These are phyloP conservation scores for cat (Felis catus) DNA, from an alignment of 2,113 vertebrate genomes.

Conservation along the genomic window DNA sequence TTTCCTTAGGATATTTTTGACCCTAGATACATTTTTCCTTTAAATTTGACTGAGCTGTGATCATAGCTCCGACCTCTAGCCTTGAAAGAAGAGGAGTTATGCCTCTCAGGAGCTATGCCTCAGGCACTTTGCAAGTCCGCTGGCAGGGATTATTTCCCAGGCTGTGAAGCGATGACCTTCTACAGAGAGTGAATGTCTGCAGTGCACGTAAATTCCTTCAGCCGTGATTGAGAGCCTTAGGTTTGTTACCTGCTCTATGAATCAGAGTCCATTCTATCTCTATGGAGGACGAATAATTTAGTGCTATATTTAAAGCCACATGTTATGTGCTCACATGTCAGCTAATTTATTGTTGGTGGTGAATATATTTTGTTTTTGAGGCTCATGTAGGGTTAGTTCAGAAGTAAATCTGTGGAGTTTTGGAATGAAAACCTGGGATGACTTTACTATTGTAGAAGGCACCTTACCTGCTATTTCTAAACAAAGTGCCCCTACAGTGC, in stretches of 20 bases:
- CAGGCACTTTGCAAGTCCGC: slow-evolving; percentile 55
- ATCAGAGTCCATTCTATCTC: slow-evolving; percentile 63
- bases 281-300: slow-evolving; percentile 58
- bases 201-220: slow-evolving; percentile 47
- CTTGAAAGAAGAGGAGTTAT: slow-evolving; percentile 64
- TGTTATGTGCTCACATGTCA: neutral
- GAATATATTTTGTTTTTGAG: slow-evolving; percentile 57
- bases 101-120: slow-evolving; percentile 68
- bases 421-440: slow-evolving; percentile 27
- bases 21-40: slow-evolving; percentile 74
- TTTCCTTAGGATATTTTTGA: slow-evolving; percentile 80
- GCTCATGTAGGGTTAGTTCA: neutral
- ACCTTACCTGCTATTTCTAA: slow-evolving; percentile 48
- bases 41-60: slow-evolving; percentile 75
- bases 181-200: slow-evolving; percentile 38
- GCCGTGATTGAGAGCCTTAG: slow-evolving; percentile 47
- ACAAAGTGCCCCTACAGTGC: slow-evolving; percentile 12
- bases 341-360: slow-evolving; percentile 49
- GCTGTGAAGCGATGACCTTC: slow-evolving; percentile 66
- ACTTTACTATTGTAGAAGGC: slow-evolving; percentile 44
- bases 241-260: slow-evolving; percentile 54
- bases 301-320: slow-evolving; percentile 67
- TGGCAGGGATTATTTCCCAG: slow-evolving; percentile 71
- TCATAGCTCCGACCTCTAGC: slow-evolving; percentile 71
- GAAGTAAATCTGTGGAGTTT: slow-evolving; percentile 66